These are phyloP conservation scores for Choristoneura rosaceana DNA, from an alignment of 2,888 invertebrate species.

Conservation along the genomic window DNA sequence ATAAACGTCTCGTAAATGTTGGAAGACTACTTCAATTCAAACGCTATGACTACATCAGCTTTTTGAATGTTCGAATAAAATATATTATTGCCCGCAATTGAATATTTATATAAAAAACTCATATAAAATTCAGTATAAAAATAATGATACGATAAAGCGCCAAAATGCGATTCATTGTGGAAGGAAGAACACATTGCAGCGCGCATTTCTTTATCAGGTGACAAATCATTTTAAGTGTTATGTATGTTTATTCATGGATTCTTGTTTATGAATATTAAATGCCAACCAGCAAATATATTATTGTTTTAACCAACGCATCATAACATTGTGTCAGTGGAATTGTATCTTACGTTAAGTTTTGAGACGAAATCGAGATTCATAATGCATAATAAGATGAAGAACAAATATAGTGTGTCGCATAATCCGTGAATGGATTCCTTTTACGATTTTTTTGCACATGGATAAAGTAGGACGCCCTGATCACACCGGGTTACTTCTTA, in stretches of 20 bases:
- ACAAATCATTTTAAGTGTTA: constrained; percentile 8
- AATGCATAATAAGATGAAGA: too few species aligned
- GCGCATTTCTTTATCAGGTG: background rate
- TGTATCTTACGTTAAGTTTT: background rate
- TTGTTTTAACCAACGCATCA: constrained; percentile 26
- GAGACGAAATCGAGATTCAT: background rate
- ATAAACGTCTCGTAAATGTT: constrained; percentile 73
- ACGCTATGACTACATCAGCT: constrained; percentile 45
- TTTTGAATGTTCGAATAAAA: constrained; percentile 36
- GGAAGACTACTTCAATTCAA: constrained; percentile 60
- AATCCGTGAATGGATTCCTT: too few species aligned
- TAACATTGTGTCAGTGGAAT: background rate
- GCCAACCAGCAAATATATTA: constrained; percentile 20
- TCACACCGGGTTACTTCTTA: too few species aligned
- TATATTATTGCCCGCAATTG: constrained; percentile 34
- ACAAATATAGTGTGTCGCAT: too few species aligned
- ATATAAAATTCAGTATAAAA: constrained; percentile 23
- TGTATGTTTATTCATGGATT: constrained; percentile 34
- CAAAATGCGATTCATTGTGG: background rate
- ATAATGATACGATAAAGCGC: background rate
- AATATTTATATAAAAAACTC: constrained; percentile 35
- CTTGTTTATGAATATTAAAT: constrained; percentile 29
- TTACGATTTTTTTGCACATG: too few species aligned
- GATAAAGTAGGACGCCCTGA: too few species aligned
- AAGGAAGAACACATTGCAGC: background rate